Evolutionary conservation across 2,888 invertebrate genomes (phyloP).

Genomic region (Apotomis turbidana): DNA sequence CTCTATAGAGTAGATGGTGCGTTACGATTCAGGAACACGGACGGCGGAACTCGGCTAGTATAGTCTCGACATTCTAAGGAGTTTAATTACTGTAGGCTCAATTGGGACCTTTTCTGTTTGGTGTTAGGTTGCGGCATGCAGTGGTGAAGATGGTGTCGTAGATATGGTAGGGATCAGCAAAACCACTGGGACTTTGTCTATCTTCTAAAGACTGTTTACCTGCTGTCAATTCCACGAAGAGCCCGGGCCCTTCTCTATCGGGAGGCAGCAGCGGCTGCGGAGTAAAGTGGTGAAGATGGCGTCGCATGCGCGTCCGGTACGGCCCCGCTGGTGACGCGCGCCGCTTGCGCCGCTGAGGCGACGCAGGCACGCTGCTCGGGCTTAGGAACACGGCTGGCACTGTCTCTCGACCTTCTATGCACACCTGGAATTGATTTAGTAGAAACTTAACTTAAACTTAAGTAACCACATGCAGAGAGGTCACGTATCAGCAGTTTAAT

Average conservation of each 20-base stretch:
- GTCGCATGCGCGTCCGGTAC: slow-evolving; percentile 78
- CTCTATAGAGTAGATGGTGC: too few relatives aligned
- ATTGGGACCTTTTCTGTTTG: too few relatives aligned
- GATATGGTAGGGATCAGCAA: too few relatives aligned
- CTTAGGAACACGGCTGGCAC: slow-evolving; percentile 91
- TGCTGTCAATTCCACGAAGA: slow-evolving; percentile 85
- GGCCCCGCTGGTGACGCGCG: slow-evolving; percentile 86
- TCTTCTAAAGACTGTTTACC: slow-evolving; percentile 51
- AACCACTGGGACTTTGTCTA: too few relatives aligned
- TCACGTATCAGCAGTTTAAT: too few relatives aligned
- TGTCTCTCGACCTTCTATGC: slow-evolving; percentile 86
- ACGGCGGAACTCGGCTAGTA: too few relatives aligned
- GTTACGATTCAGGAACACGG: too few relatives aligned
- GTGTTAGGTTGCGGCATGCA: too few relatives aligned
- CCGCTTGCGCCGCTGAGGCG: slow-evolving; percentile 86
- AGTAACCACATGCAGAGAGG: too few relatives aligned
- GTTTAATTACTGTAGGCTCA: too few relatives aligned
- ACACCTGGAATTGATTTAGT: slow-evolving; percentile 59
- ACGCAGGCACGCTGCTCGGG: slow-evolving; percentile 88
- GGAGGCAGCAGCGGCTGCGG: slow-evolving; percentile 98
- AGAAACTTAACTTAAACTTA: neutral
- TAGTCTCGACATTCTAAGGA: too few relatives aligned
- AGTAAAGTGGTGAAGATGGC: slow-evolving; percentile 87
- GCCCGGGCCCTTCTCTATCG: slow-evolving; percentile 93
- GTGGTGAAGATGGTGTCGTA: too few relatives aligned